Evolutionary conservation across 2,113 vertebrate genomes (phyloP), one percentile per base, ranked within the genome.

Genomic region (Bubo scandiacus): DNA sequence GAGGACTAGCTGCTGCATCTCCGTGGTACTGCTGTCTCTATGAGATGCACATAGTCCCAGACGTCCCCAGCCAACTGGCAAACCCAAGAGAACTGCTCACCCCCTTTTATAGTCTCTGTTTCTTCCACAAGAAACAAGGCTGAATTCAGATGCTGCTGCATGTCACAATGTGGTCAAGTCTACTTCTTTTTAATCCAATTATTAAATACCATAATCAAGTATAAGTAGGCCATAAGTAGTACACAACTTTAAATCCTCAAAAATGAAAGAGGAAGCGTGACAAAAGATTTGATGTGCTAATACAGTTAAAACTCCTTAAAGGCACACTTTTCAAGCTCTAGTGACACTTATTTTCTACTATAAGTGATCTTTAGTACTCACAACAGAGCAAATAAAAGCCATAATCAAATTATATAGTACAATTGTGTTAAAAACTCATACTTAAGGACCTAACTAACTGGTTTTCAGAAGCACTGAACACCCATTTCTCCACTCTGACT

Each of bases 11-110:
- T 15, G 9, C 34, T 38, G 57, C 23, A 58, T 4, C 65, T 15
- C 66, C 22, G 17, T 3, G 23, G 8, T 34, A 54, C 58, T 38
- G 45, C 58, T 59, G 47, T 12, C 4, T 14, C 84, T 54, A 42
- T 1, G 8, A 61, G 15, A 23, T 0, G 3, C 5, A 34, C 19
- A 5, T 0, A n/a, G 45, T 3, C 21, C 32, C n/a, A 11, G 4
- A 20, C 36, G 21, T 15, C 54, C 43, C 80, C 10, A 12, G n/a
- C 26, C 45, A 80, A 26, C 8, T 17, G 27, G 52, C 25, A 42
- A 57, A 78, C 5, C 54, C 29, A 38, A 45, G 61, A 32, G 78
- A 47, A 34, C 38, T 67, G 51, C 66, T 63, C 26, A 36, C 2
- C 21, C 30, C 4, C 42, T 51, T 12, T 12, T 4, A 51, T 1